A percentile compares a stretch with the other conserved stretches of the same genome.
phyloP scores from a whole-genome alignment of 2,797 vertebrate species.

The Falco naumanni region DNA sequence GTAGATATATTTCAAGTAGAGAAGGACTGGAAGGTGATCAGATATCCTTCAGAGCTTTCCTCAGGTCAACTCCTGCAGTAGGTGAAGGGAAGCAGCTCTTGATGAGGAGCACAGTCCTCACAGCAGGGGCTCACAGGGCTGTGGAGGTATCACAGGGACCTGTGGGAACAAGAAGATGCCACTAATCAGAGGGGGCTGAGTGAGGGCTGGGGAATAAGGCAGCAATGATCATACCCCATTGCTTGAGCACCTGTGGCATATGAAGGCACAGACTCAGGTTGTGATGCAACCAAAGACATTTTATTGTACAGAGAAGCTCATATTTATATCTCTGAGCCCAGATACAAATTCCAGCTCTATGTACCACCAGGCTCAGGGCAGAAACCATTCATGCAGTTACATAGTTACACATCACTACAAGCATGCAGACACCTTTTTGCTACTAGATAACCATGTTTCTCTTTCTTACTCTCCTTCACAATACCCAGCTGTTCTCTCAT shows the following conservation, averaged over 20 bases:
- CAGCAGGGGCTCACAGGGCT: neutral
- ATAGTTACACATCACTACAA: too few relatives aligned
- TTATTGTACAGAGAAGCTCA: too few relatives aligned
- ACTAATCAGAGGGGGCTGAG: neutral
- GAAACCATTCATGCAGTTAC: too few relatives aligned
- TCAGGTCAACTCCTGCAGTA: neutral
- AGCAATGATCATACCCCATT: neutral
- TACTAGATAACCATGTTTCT: too few relatives aligned
- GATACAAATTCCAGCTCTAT: too few relatives aligned
- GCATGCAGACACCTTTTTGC: too few relatives aligned
- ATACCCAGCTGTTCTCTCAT: too few relatives aligned
- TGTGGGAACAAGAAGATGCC: neutral
- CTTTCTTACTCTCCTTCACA: too few relatives aligned
- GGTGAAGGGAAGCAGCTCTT: neutral
- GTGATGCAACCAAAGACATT: too few relatives aligned
- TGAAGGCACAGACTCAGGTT: too few relatives aligned
- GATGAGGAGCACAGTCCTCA: neutral
- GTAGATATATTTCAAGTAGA: neutral
- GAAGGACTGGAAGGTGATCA: neutral
- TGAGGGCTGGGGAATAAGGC: neutral
- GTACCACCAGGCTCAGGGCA: too few relatives aligned
- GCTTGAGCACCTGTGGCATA: neutral
- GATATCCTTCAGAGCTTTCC: neutral
- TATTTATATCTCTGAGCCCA: too few relatives aligned
- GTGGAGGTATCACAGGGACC: rapidly evolving